A percentile compares a stretch with the other conserved stretches of the same genome.
Conservation (phyloP, 1,140 invertebrate species). For the Ganaspis sp. region DNA sequence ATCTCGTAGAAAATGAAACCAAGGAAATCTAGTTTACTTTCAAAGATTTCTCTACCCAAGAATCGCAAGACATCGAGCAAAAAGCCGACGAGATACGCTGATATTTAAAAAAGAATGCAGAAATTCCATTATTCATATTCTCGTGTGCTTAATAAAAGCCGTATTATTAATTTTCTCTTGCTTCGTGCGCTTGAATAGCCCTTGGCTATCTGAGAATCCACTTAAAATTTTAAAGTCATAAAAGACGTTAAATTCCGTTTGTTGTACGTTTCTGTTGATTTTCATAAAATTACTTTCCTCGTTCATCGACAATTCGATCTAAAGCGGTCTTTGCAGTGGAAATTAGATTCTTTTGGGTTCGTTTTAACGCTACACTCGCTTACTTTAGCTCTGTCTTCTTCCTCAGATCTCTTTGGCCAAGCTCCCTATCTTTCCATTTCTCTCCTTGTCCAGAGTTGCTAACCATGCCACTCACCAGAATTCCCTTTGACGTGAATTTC, state of each 20-base stretch:
- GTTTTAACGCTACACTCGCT: slow-evolving; percentile 21
- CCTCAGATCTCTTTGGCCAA: not conserved
- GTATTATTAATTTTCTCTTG: not conserved
- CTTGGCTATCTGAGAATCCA: not conserved
- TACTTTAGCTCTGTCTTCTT: not conserved
- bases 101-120: not conserved
- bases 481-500: slow-evolving; percentile 72
- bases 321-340: slow-evolving; percentile 34
- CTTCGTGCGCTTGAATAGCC: not conserved
- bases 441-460: slow-evolving; percentile 34
- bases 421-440: slow-evolving; percentile 43
- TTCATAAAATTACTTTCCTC: not conserved
- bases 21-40: too few species aligned
- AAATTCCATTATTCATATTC: not conserved
- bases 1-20: not conserved
- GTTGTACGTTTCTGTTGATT: not conserved
- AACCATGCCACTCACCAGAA: slow-evolving; percentile 56
- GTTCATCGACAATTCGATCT: not conserved
- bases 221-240: not conserved
- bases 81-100: not conserved
- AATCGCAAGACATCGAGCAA: not conserved
- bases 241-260: not conserved
- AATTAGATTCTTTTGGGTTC: slow-evolving; percentile 40
- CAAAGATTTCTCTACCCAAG: too few species aligned
- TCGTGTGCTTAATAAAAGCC: not conserved